Evolutionary conservation across 2,113 vertebrate genomes (phyloP).

Genomic region (Dromiciops gliroides): DNA sequence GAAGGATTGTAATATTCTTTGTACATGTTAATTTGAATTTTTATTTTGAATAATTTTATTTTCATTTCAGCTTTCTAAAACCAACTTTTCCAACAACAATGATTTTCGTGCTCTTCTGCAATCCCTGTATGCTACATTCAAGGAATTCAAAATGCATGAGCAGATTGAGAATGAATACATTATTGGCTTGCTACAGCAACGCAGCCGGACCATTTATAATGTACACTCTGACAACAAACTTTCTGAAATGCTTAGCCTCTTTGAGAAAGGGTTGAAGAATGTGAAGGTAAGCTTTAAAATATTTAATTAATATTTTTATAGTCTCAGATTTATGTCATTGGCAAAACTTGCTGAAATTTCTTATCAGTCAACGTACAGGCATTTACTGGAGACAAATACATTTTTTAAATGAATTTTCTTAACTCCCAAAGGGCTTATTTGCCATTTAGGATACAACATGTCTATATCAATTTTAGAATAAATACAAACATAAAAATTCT

Average conservation of each 20-base stretch:
- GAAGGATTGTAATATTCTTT: slow-evolving; percentile 44
- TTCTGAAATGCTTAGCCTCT: slow-evolving; percentile 97
- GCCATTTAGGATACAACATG: neutral
- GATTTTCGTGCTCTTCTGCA: slow-evolving; percentile 98
- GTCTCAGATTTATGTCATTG: slow-evolving; percentile 1
- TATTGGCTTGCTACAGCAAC: slow-evolving; percentile 94
- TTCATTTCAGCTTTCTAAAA: slow-evolving; percentile 93
- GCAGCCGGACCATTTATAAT: slow-evolving; percentile 95
- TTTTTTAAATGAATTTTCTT: neutral
- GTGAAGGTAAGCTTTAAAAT: slow-evolving; percentile 89
- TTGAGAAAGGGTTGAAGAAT: slow-evolving; percentile 95
- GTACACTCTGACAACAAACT: slow-evolving; percentile 98
- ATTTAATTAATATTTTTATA: neutral
- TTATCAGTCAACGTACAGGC: neutral
- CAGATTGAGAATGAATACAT: slow-evolving; percentile 99
- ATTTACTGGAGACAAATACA: neutral
- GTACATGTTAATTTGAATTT: slow-evolving; percentile 23
- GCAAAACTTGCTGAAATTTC: neutral
- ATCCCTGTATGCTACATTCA: slow-evolving; percentile 96
- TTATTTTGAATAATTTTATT: slow-evolving; percentile 47
- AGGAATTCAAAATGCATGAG: slow-evolving; percentile 99
- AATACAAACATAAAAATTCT: neutral
- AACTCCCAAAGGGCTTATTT: neutral
- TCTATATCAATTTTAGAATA: neutral
- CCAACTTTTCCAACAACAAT: slow-evolving; percentile 99